Evolutionary conservation across 2,113 vertebrate genomes (phyloP).

Genomic region (Corythornis cristatus): DNA sequence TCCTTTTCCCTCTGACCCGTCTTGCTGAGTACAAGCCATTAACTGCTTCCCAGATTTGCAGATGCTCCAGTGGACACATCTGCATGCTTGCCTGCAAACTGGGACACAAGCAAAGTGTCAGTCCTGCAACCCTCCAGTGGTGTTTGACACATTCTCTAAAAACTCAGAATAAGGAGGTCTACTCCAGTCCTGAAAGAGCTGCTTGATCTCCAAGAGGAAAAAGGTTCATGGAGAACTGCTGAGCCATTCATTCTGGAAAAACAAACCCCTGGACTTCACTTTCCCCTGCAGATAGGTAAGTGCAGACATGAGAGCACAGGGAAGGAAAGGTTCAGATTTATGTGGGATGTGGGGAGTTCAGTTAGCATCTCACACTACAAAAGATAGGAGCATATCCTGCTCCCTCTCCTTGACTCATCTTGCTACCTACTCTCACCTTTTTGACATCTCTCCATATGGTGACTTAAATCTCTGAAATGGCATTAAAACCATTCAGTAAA

Average conservation of each 20-base stretch:
- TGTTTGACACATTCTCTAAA: not conserved
- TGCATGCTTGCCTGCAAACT: accelerated
- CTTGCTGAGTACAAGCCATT: not conserved
- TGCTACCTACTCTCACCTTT: not conserved
- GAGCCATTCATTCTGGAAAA: not conserved
- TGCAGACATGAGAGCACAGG: not conserved
- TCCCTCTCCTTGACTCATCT: not conserved
- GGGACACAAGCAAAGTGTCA: not conserved
- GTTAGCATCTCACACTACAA: not conserved
- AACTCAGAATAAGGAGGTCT: not conserved
- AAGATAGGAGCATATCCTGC: not conserved
- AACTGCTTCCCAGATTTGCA: not conserved
- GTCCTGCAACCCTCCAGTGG: not conserved
- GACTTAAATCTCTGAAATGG: not conserved
- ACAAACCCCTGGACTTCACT: not conserved
- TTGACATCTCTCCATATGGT: not conserved
- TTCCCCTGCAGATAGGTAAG: not conserved
- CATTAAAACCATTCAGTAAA: not conserved
- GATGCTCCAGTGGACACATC: not conserved
- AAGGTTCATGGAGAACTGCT: not conserved
- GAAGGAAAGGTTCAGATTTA: not conserved
- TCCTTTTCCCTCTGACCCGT: not conserved
- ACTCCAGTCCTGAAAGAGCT: not conserved
- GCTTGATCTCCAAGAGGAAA: not conserved
- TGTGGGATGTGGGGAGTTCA: not conserved